These are phyloP conservation scores for Penaeus vannamei DNA, from an alignment of 1,140 invertebrate genomes.

Conservation along the genomic window DNA sequence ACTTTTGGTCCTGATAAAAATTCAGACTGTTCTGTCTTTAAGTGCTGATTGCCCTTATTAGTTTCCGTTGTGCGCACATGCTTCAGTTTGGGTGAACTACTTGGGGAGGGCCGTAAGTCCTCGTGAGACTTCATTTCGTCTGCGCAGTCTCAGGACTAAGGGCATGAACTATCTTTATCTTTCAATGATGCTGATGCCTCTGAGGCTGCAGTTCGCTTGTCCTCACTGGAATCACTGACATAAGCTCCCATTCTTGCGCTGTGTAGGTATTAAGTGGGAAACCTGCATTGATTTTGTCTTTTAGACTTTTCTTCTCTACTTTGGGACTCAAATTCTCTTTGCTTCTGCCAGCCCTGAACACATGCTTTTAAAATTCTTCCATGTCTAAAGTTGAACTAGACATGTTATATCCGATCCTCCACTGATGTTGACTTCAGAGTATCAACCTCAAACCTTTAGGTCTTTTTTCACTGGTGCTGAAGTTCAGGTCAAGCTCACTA, in stretches of 20 bases:
- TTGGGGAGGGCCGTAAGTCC: conserved; percentile 38
- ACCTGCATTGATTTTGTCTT: conserved; percentile 67
- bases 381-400: conserved; percentile 66
- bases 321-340: conserved; percentile 66
- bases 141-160: conserved; percentile 65
- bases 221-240: conserved; percentile 57
- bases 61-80: conserved; percentile 44
- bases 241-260: conserved; percentile 56
- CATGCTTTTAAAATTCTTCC: conserved; percentile 67
- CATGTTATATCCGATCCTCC: conserved; percentile 63
- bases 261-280: conserved; percentile 64
- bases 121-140: conserved; percentile 45
- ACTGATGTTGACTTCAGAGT: conserved; percentile 73
- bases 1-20: conserved; percentile 25
- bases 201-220: conserved; percentile 55
- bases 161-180: conserved; percentile 66
- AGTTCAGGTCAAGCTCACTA: conserved; percentile 84
- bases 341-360: conserved; percentile 62
- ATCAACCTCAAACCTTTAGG: conserved; percentile 89
- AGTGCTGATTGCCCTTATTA: background rate
- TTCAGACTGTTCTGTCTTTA: conserved; percentile 31
- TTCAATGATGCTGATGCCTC: conserved; percentile 54
- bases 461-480: conserved; percentile 87
- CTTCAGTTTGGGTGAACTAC: conserved; percentile 52
- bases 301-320: conserved; percentile 65